A percentile compares a stretch with the other conserved stretches of the same genome.
Evolutionary conservation across 1,140 invertebrate species (phyloP).

Genomic region (Camponotus pennsylvanicus): DNA sequence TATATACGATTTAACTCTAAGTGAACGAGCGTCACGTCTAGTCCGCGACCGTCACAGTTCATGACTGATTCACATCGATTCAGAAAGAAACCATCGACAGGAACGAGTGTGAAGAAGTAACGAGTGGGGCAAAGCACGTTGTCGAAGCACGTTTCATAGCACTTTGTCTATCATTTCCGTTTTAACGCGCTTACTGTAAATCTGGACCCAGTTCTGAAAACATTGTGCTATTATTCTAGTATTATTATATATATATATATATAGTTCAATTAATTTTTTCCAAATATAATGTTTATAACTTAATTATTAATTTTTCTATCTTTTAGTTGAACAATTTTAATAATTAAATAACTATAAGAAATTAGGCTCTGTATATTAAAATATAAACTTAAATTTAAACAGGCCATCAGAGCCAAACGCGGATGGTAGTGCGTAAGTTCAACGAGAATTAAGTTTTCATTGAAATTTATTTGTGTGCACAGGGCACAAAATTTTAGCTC

Average conservation of each 20-base stretch:
- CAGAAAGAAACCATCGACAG: not conserved
- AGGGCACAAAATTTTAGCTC: too few species aligned
- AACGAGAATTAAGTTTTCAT: too few species aligned
- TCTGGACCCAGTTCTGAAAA: not conserved
- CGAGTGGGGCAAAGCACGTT: conserved; percentile 6
- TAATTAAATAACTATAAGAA: too few species aligned
- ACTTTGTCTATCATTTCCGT: not conserved
- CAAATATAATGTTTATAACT: not conserved
- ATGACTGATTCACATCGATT: conserved; percentile 12
- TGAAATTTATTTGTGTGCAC: too few species aligned
- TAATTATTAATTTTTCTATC: not conserved
- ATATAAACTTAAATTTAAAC: too few species aligned
- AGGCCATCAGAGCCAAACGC: too few species aligned
- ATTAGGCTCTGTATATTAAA: too few species aligned
- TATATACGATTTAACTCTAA: not conserved
- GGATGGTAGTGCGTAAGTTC: too few species aligned
- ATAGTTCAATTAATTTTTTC: not conserved
- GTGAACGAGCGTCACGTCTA: not conserved
- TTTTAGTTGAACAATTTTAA: not conserved
- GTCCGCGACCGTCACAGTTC: not conserved
- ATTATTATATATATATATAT: not conserved
- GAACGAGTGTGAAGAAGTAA: not conserved
- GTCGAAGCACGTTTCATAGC: not conserved
- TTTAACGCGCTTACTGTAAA: not conserved
- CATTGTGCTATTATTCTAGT: not conserved